A percentile compares a stretch with the other conserved stretches of the same genome.
These are phyloP conservation scores for Florisuga fusca DNA, from an alignment of 2,797 vertebrate genomes.

Conservation along the genomic window DNA sequence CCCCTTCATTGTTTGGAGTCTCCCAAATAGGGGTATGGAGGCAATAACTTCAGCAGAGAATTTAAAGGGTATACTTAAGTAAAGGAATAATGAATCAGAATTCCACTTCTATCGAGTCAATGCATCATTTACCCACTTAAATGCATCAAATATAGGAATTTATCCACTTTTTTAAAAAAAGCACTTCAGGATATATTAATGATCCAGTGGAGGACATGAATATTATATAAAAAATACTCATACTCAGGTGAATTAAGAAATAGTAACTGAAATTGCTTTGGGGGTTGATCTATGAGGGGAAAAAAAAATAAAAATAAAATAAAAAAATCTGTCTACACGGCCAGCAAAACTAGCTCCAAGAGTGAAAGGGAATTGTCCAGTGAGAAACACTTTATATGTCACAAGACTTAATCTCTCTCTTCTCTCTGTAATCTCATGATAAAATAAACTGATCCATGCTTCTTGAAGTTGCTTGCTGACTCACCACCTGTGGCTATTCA, in stretches of 20 bases:
- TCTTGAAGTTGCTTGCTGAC: background rate
- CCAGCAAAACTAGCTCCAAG: background rate
- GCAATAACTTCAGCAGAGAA: background rate
- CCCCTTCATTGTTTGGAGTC: background rate
- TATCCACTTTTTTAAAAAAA: background rate
- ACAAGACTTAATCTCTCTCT: background rate
- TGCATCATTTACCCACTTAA: background rate
- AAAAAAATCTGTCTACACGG: background rate
- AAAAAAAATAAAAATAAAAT: background rate
- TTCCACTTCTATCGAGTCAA: background rate
- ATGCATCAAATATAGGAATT: background rate
- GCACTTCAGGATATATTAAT: background rate
- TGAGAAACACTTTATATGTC: background rate
- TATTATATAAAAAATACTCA: background rate
- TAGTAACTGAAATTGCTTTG: background rate
- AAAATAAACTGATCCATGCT: background rate
- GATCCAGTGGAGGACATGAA: background rate
- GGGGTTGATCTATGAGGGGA: background rate
- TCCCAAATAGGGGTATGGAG: background rate
- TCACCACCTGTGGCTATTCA: background rate
- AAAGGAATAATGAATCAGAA: background rate
- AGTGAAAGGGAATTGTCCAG: background rate
- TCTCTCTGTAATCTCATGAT: background rate
- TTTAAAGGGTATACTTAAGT: background rate
- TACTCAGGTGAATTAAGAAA: background rate